Evolutionary conservation across 2,888 invertebrate species (phyloP).

Genomic region (Rhagophthalmus giganteus): DNA sequence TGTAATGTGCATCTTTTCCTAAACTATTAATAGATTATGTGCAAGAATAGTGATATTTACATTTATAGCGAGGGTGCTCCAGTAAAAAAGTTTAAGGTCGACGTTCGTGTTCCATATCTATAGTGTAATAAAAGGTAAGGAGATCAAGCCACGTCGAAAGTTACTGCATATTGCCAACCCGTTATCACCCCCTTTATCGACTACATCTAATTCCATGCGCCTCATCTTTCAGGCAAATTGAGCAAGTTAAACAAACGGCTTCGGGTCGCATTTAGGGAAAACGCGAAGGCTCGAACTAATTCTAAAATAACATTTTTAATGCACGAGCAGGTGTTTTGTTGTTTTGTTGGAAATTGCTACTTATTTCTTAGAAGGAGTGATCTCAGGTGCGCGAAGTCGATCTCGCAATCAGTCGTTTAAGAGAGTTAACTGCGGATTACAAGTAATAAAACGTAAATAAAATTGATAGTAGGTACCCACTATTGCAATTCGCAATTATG

Average conservation of each 20-base stretch:
- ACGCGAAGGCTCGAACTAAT: too few species aligned
- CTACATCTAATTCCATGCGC: slow-evolving; percentile 16
- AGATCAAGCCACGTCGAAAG: slow-evolving; percentile 15
- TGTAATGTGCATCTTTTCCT: not conserved
- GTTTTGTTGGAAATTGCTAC: too few species aligned
- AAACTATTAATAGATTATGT: slow-evolving; percentile 2
- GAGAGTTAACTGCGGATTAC: too few species aligned
- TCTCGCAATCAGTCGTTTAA: too few species aligned
- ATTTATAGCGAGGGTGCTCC: slow-evolving; percentile 7
- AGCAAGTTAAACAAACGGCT: slow-evolving; percentile 16
- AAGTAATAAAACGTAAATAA: too few species aligned
- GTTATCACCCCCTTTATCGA: slow-evolving; percentile 16
- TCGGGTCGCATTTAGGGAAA: too few species aligned
- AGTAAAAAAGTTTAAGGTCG: slow-evolving; percentile 6
- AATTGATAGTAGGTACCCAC: too few species aligned
- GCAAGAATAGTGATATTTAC: slow-evolving; percentile 1
- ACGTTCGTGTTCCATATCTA: slow-evolving; percentile 5
- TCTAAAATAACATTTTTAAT: too few species aligned
- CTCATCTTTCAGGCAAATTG: slow-evolving; percentile 15
- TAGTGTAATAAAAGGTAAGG: slow-evolving; percentile 20
- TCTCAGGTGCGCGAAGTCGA: too few species aligned
- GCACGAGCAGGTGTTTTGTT: too few species aligned
- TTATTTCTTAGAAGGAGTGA: too few species aligned
- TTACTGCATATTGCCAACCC: slow-evolving; percentile 23
- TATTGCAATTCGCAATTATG: too few species aligned